Conservation (phyloP, 2,113 vertebrate genomes). For the Chionomys nivalis region DNA sequence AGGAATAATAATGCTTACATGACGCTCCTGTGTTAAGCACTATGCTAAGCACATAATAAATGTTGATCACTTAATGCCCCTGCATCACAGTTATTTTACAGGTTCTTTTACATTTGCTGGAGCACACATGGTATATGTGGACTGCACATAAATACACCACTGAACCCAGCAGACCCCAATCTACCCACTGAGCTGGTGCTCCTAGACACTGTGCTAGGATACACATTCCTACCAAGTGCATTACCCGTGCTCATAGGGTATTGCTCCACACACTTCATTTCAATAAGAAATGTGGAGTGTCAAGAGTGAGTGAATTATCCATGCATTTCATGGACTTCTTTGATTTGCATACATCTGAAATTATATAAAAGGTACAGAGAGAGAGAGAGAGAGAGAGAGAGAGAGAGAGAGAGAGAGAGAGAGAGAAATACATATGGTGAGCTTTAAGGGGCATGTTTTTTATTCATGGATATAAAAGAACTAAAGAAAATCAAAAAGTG, state of each 20-base stretch:
- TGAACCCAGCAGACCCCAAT: background rate
- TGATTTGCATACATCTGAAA: background rate
- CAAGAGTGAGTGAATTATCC: background rate
- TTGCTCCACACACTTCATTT: background rate
- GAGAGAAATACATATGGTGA: background rate
- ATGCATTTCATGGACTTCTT: background rate
- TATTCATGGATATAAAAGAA: slow-evolving; percentile 10
- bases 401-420: no score
- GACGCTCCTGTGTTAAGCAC: background rate
- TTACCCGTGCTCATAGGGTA: background rate
- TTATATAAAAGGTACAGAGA: background rate
- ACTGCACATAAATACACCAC: background rate
- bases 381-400: background rate
- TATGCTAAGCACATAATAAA: background rate
- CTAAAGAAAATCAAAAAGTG: slow-evolving; percentile 14
- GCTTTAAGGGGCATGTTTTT: background rate
- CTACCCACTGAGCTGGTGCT: background rate
- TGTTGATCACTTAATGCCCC: background rate
- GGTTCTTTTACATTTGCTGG: background rate
- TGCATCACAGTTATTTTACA: background rate
- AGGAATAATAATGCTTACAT: background rate
- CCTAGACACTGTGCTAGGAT: fast-evolving
- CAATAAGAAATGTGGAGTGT: background rate
- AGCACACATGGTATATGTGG: background rate
- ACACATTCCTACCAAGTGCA: no score